Evolutionary conservation across 2,113 vertebrate species (phyloP).

Genomic region (Chunga burmeisteri): DNA sequence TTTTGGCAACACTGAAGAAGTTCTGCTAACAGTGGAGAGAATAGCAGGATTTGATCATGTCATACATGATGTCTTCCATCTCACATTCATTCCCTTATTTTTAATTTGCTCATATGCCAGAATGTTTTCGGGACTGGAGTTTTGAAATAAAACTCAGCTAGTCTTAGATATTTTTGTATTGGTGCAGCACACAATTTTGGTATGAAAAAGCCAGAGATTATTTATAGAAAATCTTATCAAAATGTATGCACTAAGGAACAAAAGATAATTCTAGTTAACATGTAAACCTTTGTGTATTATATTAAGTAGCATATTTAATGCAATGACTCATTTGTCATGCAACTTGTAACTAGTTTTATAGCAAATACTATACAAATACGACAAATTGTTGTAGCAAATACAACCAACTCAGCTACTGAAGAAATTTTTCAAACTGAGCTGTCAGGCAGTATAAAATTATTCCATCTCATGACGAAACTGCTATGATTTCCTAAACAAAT

Average conservation of each 20-base stretch:
- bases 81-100: background rate
- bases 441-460: background rate
- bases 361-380: background rate
- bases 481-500: background rate
- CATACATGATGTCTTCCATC: background rate
- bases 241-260: background rate
- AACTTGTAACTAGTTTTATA: background rate
- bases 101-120: background rate
- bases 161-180: background rate
- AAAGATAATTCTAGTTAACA: background rate
- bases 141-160: background rate
- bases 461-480: background rate
- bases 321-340: background rate
- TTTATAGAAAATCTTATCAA: background rate
- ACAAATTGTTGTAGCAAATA: background rate
- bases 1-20: constrained; percentile 14
- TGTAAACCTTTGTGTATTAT: background rate
- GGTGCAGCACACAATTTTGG: background rate
- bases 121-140: background rate
- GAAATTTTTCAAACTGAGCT: background rate
- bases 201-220: background rate
- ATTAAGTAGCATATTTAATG: background rate
- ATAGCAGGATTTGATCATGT: constrained; percentile 2
- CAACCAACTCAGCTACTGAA: background rate
- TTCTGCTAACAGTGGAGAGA: background rate